Evolutionary conservation across 2,797 vertebrate species (phyloP).

Genomic region (Anguilla pacifica): DNA sequence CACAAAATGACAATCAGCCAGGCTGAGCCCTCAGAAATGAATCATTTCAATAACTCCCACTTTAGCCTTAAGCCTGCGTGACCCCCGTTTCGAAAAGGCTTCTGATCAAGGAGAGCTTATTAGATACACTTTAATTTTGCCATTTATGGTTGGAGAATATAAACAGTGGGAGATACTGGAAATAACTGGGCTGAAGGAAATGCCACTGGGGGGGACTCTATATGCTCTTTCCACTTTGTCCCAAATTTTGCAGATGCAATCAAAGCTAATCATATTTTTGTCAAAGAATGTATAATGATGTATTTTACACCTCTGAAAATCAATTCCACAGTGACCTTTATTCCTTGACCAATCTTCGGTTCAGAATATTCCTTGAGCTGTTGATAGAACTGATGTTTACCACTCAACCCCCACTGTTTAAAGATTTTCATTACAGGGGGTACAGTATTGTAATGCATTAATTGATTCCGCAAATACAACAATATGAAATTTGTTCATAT

Average conservation of each 20-base stretch:
- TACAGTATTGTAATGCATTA: not conserved
- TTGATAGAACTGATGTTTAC: not conserved
- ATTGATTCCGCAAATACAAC: not conserved
- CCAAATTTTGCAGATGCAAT: not conserved
- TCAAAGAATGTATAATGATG: not conserved
- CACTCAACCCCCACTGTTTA: not conserved
- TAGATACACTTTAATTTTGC: constrained; percentile 16
- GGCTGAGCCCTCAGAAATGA: constrained; percentile 21
- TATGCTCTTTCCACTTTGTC: constrained; percentile 13
- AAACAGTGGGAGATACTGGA: not conserved
- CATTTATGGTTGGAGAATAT: constrained; percentile 4
- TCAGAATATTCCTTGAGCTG: not conserved
- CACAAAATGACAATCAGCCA: constrained; percentile 22
- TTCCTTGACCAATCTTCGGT: not conserved
- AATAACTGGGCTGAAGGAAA: not conserved
- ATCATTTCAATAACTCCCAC: constrained; percentile 24
- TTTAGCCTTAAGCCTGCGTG: constrained; percentile 28
- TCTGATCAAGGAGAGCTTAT: constrained; percentile 18
- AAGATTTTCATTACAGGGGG: not conserved
- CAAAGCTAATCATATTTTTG: not conserved
- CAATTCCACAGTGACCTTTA: constrained; percentile 6
- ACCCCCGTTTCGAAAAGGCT: constrained; percentile 5
- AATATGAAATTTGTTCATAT: not conserved
- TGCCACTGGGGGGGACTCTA: not conserved
- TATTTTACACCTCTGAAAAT: not conserved